phyloP scores from a whole-genome alignment of 2,888 invertebrate genomes.

The Achlya flavicornis region DNA sequence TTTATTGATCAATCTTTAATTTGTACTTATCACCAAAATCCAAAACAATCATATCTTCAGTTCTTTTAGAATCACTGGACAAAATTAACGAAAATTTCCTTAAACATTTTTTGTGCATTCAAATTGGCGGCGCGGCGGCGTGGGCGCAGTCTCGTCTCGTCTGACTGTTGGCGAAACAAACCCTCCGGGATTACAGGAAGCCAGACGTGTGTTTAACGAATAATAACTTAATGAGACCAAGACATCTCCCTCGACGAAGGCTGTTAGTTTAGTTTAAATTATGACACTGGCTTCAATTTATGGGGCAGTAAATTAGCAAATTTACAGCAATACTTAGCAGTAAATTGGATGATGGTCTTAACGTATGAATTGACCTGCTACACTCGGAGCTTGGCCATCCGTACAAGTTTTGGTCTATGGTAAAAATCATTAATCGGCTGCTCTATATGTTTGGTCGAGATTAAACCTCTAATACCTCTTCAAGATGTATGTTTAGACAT shows the following conservation, averaged over 20 bases:
- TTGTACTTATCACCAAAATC: too few species aligned
- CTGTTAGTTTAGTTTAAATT: not conserved
- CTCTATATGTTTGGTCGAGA: not conserved
- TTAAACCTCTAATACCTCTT: not conserved
- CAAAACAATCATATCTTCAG: not conserved
- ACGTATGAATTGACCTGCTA: too few species aligned
- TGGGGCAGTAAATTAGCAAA: too few species aligned
- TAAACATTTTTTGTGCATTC: slow-evolving; percentile 14
- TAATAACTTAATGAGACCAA: slow-evolving; percentile 28
- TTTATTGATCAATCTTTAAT: too few species aligned
- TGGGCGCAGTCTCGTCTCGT: slow-evolving; percentile 7
- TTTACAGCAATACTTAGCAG: too few species aligned
- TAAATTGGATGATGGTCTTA: too few species aligned
- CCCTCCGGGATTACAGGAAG: slow-evolving; percentile 32
- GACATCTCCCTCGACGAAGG: not conserved
- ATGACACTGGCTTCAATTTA: not conserved
- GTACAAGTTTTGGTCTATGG: too few species aligned
- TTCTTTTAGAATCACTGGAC: not conserved
- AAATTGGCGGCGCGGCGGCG: slow-evolving; percentile 16
- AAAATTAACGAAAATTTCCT: slow-evolving; percentile 2
- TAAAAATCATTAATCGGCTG: too few species aligned
- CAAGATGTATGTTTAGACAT: not conserved
- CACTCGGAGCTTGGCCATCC: too few species aligned
- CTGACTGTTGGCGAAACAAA: slow-evolving; percentile 13
- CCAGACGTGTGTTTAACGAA: slow-evolving; percentile 32